Base-by-base conservation (phyloP, 2,797 vertebrate species). In the Darevskia mixta region DNA sequence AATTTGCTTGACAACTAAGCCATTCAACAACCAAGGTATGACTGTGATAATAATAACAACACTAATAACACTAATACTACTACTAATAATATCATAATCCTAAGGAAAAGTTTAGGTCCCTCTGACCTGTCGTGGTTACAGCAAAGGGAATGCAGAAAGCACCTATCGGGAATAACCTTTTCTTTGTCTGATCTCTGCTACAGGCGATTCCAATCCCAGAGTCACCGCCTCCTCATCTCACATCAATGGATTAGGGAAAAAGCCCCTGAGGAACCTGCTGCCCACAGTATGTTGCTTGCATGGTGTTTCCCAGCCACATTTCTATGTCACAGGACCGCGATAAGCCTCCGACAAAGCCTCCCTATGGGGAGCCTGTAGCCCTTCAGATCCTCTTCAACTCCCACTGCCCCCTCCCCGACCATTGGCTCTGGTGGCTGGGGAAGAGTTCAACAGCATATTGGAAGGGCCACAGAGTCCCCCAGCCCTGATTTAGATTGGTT, bases 161-260 rank as follows among this genome's bases (percentile, higher is more conserved):
- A 23, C 25, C 17, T 1, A 10, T 80, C 45, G n/a, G 67, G 43
- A 83, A 73, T 43, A 25, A 9, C 41, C 35, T 38, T n/a, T 18
- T 11, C 20, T 32, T 41, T 64, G 4, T 41, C 29, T 35, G 20
- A 29, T 23, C 25, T 49, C 17, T n/a, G n/a, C 86, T 77, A 27
- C 83, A 90, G 89, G 61, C 6, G 83, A 90, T 23, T 18, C 45
- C 83, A 78, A 2, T 66, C 67, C 89, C 72, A 55, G 38, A 81
- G 45, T 6, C 1, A 9, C 78, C 3, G 35, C 35, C n/a, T 32
- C 89, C 25, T 78, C 86, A 11, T 82, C 83, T 61, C 79, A 81
- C 35, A 49, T 69, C n/a, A 61, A 85, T 6, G 83, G 89, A n/a
- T 17, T 38, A 10, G 86, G 86, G 17, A 90, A 88, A 85, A 86